Evolutionary conservation across 2,113 vertebrate species (phyloP).

Genomic region (Anarhynchus alexandrinus): DNA sequence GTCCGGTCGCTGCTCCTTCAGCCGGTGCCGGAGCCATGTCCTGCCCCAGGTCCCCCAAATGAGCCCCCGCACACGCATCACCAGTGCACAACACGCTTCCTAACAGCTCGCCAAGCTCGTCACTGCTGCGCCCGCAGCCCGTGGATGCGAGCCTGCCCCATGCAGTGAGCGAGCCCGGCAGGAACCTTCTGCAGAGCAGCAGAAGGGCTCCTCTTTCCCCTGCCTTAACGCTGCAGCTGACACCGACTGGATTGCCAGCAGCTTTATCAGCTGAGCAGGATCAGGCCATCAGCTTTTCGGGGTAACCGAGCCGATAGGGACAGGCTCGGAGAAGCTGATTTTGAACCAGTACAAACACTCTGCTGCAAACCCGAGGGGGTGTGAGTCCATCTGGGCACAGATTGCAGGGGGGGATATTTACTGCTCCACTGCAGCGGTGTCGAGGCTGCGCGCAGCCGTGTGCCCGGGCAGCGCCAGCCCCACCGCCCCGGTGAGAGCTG

Average conservation of each 20-base stretch:
- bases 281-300: background rate
- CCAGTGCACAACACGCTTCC: rapidly evolving
- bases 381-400: background rate
- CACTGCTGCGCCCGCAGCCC: background rate
- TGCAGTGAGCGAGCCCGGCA: rapidly evolving
- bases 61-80: rapidly evolving
- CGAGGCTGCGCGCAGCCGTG: background rate
- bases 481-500: too few relatives aligned
- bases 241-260: rapidly evolving
- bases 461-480: background rate
- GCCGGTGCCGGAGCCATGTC: background rate
- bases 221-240: rapidly evolving
- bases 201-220: rapidly evolving
- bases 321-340: background rate
- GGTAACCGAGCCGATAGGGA: background rate
- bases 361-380: background rate
- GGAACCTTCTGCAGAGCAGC: background rate
- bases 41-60: background rate
- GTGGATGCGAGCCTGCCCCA: rapidly evolving
- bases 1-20: background rate
- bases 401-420: background rate
- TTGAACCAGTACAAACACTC: background rate
- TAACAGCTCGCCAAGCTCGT: background rate
- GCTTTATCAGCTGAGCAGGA: background rate
- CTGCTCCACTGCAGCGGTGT: too few relatives aligned